phyloP scores from a whole-genome alignment of 2,113 vertebrate species.

The Anser cygnoides region DNA sequence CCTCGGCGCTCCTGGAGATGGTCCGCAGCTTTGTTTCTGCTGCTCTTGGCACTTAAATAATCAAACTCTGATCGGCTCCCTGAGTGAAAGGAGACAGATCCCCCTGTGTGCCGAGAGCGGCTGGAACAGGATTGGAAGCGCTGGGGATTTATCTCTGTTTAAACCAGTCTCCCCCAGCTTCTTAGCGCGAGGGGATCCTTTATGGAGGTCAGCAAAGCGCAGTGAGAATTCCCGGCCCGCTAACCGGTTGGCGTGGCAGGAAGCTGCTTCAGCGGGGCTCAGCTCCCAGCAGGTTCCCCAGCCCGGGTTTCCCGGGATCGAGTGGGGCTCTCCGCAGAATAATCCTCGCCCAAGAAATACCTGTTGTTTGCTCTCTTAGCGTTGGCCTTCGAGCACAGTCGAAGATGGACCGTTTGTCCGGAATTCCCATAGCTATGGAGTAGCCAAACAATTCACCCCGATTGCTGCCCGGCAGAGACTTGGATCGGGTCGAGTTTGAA shows the following conservation, averaged over 20 bases:
- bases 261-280: not conserved
- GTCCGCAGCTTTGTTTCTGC: slow-evolving; percentile 9
- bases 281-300: not conserved
- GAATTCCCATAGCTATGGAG: not conserved
- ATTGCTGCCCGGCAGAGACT: not conserved
- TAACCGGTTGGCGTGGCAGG: not conserved
- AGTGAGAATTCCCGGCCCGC: not conserved
- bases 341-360: not conserved
- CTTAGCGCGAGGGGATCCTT: not conserved
- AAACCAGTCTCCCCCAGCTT: not conserved
- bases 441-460: not conserved
- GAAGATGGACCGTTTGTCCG: not conserved
- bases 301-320: not conserved
- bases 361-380: not conserved
- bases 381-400: not conserved
- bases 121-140: not conserved
- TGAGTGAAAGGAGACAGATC: slow-evolving; percentile 42
- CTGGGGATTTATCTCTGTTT: not conserved
- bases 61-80: not conserved
- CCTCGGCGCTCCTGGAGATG: not conserved
- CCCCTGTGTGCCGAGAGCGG: not conserved
- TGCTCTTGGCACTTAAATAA: slow-evolving; percentile 19
- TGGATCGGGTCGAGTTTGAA: not conserved
- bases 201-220: not conserved
- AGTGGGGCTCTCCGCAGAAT: not conserved